Base-by-base conservation (phyloP, 2,797 vertebrate species). In the Eutrigla gurnardus region DNA sequence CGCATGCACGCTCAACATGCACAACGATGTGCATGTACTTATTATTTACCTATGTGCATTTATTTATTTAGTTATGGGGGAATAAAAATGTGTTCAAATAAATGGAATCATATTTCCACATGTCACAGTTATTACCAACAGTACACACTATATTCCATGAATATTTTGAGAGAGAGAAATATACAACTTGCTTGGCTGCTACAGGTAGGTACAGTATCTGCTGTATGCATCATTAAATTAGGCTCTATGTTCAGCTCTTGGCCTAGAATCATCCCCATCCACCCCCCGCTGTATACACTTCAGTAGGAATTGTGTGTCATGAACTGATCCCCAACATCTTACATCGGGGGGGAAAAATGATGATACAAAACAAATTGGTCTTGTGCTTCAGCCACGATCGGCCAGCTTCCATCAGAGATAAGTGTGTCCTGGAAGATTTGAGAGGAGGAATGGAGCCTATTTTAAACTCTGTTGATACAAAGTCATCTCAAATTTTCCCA, bases 401-500 rank as follows among this genome's bases (percentile, higher is more conserved):
- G 61, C 49, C 17, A 66, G 50, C 15, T 47, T 15, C 32, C 46
- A 6, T 25, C 49, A 60, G 69, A 73, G 68, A 73, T 61, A 75
- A 71, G 65, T 58, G 43, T 39, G 25, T 46, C 8, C 18, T 43
- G 47, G 45, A 73, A 81, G 69, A 83, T 83, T 79, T 83, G 42
- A 71, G 47, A 62, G 25, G 50, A 15, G 49, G 46, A 75, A 73
- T 57, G 60, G 78, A 70, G 67, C 74, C 86, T 83, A 75, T 89
- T 87, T 79, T 81, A 83, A 88, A 90, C 75, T 86, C 59, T 89
- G 81, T 80, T 90, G 80, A 90, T 84, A 80, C 73, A 73, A 45
- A 85, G 58, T 85, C 70, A 88, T 87, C 82, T 80, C 75, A 90
- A 89, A 88, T 92, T 63, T 87, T 78, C 73, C 70, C 81, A 86